These are phyloP conservation scores for Scylla paramamosain DNA, from an alignment of 1,140 invertebrate genomes.

Conservation along the genomic window DNA sequence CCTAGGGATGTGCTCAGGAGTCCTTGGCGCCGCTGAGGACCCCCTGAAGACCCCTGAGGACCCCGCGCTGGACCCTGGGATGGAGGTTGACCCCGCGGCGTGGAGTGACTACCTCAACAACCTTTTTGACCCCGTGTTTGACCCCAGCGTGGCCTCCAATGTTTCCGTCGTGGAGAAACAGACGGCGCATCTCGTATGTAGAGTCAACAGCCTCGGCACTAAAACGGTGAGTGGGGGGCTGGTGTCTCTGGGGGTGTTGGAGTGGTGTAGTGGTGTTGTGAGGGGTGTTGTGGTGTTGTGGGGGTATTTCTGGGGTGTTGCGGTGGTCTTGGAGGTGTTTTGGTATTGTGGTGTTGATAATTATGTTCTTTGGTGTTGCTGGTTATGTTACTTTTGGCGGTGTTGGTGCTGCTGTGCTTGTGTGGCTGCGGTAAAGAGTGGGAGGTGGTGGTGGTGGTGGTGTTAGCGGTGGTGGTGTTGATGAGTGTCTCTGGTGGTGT, in stretches of 20 bases:
- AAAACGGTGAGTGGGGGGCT: constrained; percentile 73
- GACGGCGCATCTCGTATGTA: constrained; percentile 76
- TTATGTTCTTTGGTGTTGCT: neutral
- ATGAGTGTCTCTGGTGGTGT: too few species aligned
- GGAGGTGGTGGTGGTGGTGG: too few species aligned
- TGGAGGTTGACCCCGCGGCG: constrained; percentile 59
- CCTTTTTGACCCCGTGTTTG: constrained; percentile 76
- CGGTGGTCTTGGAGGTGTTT: neutral
- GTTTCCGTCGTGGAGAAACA: constrained; percentile 75
- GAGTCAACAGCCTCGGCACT: constrained; percentile 77
- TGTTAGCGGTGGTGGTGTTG: too few species aligned
- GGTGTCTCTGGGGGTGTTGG: neutral
- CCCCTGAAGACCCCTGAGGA: neutral
- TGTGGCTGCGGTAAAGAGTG: too few species aligned
- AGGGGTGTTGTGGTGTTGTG: neutral
- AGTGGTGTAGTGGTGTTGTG: neutral
- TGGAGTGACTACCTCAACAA: constrained; percentile 76
- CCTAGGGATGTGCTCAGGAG: neutral
- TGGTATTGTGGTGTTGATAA: neutral
- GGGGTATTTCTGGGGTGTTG: too few species aligned
- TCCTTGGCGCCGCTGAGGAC: neutral
- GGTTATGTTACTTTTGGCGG: too few species aligned
- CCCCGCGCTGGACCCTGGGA: neutral
- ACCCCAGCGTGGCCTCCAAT: constrained; percentile 69
- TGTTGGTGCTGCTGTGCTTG: too few species aligned